phyloP scores from a whole-genome alignment of 2,888 invertebrate species.

The Dendrolimus houi region DNA sequence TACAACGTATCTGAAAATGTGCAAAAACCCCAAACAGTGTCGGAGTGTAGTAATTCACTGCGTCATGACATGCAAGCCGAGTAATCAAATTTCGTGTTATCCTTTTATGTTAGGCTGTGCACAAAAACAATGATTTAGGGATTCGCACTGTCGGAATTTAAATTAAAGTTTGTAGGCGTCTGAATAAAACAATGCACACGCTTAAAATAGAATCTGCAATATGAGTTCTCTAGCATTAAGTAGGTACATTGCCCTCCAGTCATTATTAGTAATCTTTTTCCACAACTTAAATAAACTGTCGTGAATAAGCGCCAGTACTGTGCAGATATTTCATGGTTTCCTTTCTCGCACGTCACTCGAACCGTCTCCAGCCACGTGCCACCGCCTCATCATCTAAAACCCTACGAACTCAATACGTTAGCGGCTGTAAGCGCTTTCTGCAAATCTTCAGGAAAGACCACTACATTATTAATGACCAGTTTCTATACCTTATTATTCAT shows the following conservation, averaged over 20 bases:
- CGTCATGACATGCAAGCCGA: conserved; percentile 59
- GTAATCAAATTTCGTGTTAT: conserved; percentile 67
- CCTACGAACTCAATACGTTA: too few species aligned
- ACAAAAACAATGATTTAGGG: conserved; percentile 56
- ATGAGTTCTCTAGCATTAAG: neutral
- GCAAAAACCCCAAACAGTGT: conserved; percentile 17
- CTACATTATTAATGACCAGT: too few species aligned
- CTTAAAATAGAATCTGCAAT: neutral
- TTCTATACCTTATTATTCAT: too few species aligned
- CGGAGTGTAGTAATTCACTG: conserved; percentile 51
- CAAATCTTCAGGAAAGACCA: too few species aligned
- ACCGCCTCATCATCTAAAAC: too few species aligned
- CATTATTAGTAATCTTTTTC: conserved; percentile 1
- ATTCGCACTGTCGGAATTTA: neutral
- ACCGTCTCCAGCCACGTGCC: too few species aligned
- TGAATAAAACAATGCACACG: neutral
- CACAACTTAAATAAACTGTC: too few species aligned
- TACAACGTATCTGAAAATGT: conserved; percentile 47
- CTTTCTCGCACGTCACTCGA: too few species aligned
- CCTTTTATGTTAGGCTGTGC: conserved; percentile 49
- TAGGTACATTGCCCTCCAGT: neutral
- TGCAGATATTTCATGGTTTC: too few species aligned
- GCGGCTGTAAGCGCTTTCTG: too few species aligned
- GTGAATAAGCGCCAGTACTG: too few species aligned
- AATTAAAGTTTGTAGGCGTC: neutral